Evolutionary conservation across 2,113 vertebrate genomes (phyloP), one percentile per base, ranked within the genome.

Genomic region (Calypte anna): DNA sequence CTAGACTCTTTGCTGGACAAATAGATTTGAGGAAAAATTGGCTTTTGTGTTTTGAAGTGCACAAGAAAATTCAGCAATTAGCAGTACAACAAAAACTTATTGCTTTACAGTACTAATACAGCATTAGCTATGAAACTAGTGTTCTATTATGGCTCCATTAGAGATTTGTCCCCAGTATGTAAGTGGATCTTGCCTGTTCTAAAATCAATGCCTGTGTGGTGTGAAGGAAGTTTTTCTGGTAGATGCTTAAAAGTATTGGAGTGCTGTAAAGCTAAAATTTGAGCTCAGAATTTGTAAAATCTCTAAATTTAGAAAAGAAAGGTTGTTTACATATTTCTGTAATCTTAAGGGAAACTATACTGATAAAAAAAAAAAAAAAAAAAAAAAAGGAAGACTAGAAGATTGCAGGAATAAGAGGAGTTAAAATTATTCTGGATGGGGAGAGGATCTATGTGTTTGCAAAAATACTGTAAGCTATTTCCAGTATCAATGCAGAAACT

Each of bases 1-100:
- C 78, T 63, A 81, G 40, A 87, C 31, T 86, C 61, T 91, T 84
- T 95, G 14, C 76, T 51, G 51, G 82, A 76, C 80, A 91, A 86
- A 78, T 10, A 61, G 28, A 68, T 87, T 30, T 80, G 67, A 95
- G 62, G 46, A 75, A 76, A 92, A 91, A 83, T 33, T 86, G 40
- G n/a, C 88, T 68, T 89, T 69, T 12, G 5, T 50, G 24, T 68
- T 50, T 75, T 78, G 69, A 85, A 92, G 44, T 19, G 40, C n/a
- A 64, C 21, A 51, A 0, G 1, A 63, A 86, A 88, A 93, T 82
- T 62, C 62, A 86, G 48, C 82, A 85, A 63, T 80, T 77, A 76
- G 7, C 33, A 80, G 46, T 18, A 24, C 48, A 74, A n/a, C 43
- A 25, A 82, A 82, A 62, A 74, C 51, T 79, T 73, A 54, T 21